Evolutionary conservation across 1,140 invertebrate species (phyloP).

Genomic region (Tetragonula clypearis): DNA sequence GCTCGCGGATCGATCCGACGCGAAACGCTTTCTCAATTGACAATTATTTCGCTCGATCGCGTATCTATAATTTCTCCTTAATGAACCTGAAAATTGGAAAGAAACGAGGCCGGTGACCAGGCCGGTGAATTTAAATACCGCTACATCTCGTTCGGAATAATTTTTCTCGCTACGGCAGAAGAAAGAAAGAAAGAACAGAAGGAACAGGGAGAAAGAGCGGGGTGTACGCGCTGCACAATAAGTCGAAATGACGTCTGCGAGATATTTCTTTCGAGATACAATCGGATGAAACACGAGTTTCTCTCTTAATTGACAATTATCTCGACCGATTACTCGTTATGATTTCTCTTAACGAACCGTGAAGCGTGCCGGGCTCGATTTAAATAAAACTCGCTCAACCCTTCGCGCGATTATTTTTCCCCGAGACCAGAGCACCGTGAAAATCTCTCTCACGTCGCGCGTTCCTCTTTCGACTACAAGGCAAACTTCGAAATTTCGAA

Average conservation of each 20-base stretch:
- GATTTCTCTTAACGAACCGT: not conserved
- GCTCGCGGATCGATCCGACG: not conserved
- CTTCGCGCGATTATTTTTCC: constrained; percentile 8
- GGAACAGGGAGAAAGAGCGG: not conserved
- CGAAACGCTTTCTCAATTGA: constrained; percentile 23
- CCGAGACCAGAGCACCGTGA: not conserved
- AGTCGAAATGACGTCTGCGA: not conserved
- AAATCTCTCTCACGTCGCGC: not conserved
- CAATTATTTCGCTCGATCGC: constrained; percentile 46
- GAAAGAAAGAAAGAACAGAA: no score
- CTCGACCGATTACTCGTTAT: constrained; percentile 25
- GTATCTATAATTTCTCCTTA: constrained; percentile 28
- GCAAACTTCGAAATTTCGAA: no score
- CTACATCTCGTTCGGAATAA: not conserved
- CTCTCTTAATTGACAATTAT: constrained; percentile 39
- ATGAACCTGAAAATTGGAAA: constrained; percentile 28
- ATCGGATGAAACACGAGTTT: not conserved
- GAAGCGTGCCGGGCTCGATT: not conserved
- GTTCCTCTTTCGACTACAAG: not conserved
- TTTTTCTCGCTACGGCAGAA: constrained; percentile 13
- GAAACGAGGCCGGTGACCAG: not conserved
- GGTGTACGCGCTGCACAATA: not conserved
- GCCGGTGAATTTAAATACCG: constrained; percentile 22
- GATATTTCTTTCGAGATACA: not conserved
- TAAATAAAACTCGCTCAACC: not conserved